These are phyloP conservation scores for Malurus elegans DNA, from an alignment of 2,113 vertebrate genomes.

Conservation along the genomic window DNA sequence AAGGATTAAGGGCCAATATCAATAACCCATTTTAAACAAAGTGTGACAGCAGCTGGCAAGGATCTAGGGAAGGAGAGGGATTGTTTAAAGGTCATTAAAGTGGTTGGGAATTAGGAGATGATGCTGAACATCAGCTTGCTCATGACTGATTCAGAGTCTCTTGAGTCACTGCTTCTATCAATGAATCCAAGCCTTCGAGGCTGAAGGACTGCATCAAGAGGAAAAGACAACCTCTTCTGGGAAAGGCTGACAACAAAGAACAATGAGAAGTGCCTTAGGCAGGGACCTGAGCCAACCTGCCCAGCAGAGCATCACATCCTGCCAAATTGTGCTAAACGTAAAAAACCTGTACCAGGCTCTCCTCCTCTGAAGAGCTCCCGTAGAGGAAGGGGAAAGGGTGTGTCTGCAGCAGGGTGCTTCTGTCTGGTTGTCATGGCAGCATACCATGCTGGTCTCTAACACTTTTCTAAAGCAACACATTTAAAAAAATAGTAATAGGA, in stretches of 20 bases:
- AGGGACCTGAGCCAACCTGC: not conserved
- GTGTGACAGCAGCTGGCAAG: not conserved
- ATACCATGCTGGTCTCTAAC: not conserved
- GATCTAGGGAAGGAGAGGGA: not conserved
- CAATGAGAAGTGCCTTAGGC: not conserved
- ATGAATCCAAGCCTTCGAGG: not conserved
- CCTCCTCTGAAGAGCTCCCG: not conserved
- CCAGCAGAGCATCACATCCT: not conserved
- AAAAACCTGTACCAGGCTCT: not conserved
- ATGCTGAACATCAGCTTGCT: not conserved
- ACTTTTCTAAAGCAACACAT: not conserved
- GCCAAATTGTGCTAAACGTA: not conserved
- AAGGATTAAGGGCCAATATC: not conserved
- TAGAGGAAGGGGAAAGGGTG: not conserved
- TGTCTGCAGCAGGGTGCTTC: not conserved
- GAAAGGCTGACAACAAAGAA: not conserved
- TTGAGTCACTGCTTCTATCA: not conserved
- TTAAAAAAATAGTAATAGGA: not conserved
- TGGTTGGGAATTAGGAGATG: not conserved
- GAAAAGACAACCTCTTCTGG: not conserved
- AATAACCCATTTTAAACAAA: not conserved
- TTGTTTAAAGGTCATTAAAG: not conserved
- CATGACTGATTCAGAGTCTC: not conserved
- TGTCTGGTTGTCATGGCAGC: not conserved
- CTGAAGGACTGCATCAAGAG: not conserved